Evolutionary conservation across 1,140 invertebrate genomes (phyloP), one percentile per base, ranked within the genome.

Genomic region (Schlechtendalia chinensis): DNA sequence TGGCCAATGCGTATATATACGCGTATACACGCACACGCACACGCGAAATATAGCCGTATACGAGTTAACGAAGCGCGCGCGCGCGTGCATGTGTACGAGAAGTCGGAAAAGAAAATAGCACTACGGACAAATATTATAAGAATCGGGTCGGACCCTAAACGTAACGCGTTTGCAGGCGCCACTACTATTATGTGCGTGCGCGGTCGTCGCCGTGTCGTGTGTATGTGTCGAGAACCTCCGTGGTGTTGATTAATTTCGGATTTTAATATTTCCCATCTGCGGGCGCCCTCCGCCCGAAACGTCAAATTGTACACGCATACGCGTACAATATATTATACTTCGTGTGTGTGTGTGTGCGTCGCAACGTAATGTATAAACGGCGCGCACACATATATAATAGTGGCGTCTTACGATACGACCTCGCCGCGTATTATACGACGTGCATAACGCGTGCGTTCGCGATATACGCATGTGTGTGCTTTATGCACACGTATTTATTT

Each of bases 201-300:
- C n/a, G 19, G 12, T 14, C 32, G 29, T 65, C 47, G 29, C 19
- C 11, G 65, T 16, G 63, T 22, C 8, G 22, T 32, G 32, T 39
- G 19, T 8, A 8, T 8, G 14, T 32, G 72, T 61, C 74, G 74
- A 77, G 32, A 61, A 61, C 58, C 56, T 8, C 47, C 47, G 32
- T n/a, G 22, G 74, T 22, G 39, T 61, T 77, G 74, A 77, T 77
- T 77, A 77, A 77, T 77, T 77, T 77, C 56, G 39, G 22, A 77
- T 77, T 77, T 77, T 77, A 59, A 77, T 77, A 77, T 77, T 61
- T 77, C 39, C 74, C 74, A 77, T 77, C 74, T 77, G 74, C 24
- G 29, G 22, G 59, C 53, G 61, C 17, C 17, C 29, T 16, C 8
- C 29, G 16, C 17, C 17, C 67, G 47, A 53, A 71, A 71, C 17